Evolutionary conservation across 1,140 invertebrate genomes (phyloP), one percentile per base, ranked within the genome.

Genomic region (Odontomachus brunneus): DNA sequence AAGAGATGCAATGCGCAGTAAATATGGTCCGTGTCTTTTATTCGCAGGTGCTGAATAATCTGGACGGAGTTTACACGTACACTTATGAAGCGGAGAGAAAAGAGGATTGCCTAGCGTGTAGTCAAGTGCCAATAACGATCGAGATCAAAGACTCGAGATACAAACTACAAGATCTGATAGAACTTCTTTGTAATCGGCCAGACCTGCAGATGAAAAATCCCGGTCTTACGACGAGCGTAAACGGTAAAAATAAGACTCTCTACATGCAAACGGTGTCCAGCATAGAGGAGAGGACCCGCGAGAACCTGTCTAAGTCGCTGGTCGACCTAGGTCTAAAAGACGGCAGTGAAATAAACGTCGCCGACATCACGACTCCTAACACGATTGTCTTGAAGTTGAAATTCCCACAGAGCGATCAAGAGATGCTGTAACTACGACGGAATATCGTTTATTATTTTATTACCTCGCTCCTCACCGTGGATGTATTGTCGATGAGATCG

Each of bases 51-150:
- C 97, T 99, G 84, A 99, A 99, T 92, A 98, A 99, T 95, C 95
- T 97, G 0, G 98, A 99, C 91, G 99, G 99, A 14, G 97, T 99
- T 71, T 99, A 99, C 91, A 98, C 98, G 0, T 99, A 98, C 89
- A 98, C 98, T 44, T 99, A 99, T 92, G 97, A 98, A 94, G 97
- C 98, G 0, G 98, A 99, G 89, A 97, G 95, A 89, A 96, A 98
- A 90, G 94, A 96, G 0, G 96, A 97, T 88, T 99, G 98, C 91
- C 91, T 98, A 17, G 97, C 97, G 0, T 99, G 98, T 88, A 98
- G 97, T 90, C 96, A 97, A 90, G 94, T 96, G 5, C 96, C 97
- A 0, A 95, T 96, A 86, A 93, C 95, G 33, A 93, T 99, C 48
- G 94, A 95, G 78, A 96, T 99, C 55, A 95, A 96, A n/a, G 95